Conservation (phyloP, 1,140 invertebrate genomes). For the Epicauta chinensis region DNA sequence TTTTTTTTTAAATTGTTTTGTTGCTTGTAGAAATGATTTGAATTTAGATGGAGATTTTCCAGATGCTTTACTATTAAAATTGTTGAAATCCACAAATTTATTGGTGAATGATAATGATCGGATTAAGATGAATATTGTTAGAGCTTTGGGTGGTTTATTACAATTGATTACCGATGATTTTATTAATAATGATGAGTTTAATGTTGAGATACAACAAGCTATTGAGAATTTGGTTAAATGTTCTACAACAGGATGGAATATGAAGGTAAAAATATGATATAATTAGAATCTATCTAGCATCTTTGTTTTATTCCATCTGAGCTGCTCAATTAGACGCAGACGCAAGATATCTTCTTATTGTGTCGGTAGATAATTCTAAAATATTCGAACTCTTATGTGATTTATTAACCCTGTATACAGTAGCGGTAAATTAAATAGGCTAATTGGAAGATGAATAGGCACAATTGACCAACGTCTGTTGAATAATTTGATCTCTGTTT, state of each 20-base stretch:
- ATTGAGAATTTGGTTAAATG: conserved; percentile 61
- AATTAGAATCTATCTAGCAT: background rate
- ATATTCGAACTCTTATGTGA: no score
- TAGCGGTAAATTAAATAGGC: no score
- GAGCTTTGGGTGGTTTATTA: conserved; percentile 73
- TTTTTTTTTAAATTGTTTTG: no score
- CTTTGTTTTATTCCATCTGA: no score
- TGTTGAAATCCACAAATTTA: conserved; percentile 58
- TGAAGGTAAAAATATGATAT: conserved; percentile 55
- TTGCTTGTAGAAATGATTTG: no score
- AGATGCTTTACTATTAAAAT: conserved; percentile 56
- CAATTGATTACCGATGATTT: conserved; percentile 54
- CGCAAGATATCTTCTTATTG: no score
- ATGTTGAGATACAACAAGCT: conserved; percentile 47
- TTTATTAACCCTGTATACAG: no score
- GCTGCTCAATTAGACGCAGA: no score
- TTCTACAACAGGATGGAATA: conserved; percentile 59
- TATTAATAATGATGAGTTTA: conserved; percentile 43
- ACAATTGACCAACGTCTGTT: no score
- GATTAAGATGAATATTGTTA: conserved; percentile 72
- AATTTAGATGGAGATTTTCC: conserved; percentile 53
- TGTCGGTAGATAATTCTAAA: no score
- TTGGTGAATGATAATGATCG: conserved; percentile 68
- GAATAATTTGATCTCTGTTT: no score
- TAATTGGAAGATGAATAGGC: no score